phyloP scores from a whole-genome alignment of 2,797 vertebrate genomes.

The Poeciliopsis paucimaculata region DNA sequence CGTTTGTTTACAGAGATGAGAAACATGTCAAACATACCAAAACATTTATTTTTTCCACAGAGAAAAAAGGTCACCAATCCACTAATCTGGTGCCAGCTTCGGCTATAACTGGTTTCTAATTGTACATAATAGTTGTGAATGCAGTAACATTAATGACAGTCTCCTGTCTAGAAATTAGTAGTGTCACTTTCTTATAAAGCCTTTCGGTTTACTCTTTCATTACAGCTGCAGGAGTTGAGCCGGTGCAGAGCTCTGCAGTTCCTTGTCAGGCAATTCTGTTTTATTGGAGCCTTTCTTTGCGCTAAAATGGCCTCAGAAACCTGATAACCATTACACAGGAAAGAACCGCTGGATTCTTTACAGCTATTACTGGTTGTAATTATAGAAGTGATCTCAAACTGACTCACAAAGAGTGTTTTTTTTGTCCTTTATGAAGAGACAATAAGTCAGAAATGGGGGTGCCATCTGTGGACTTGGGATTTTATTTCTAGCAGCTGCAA shows the following conservation, averaged over 20 bases:
- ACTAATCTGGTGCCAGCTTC: not conserved
- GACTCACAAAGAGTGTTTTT: slow-evolving; percentile 23
- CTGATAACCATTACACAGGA: slow-evolving; percentile 52
- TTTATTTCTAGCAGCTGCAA: slow-evolving; percentile 29
- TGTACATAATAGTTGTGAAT: slow-evolving; percentile 22
- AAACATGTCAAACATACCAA: not conserved
- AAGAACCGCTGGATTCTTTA: slow-evolving; percentile 46
- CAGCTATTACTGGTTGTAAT: slow-evolving; percentile 59
- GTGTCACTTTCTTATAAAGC: slow-evolving; percentile 34
- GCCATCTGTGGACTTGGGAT: slow-evolving; percentile 13
- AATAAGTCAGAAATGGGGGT: slow-evolving; percentile 9
- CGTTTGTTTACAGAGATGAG: not conserved
- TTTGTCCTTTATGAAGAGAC: slow-evolving; percentile 12
- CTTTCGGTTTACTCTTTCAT: slow-evolving; percentile 55
- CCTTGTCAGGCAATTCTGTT: slow-evolving; percentile 38
- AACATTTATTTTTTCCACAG: not conserved
- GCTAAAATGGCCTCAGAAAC: slow-evolving; percentile 33
- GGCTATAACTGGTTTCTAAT: slow-evolving; percentile 24
- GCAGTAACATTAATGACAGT: slow-evolving; percentile 50
- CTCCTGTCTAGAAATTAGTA: slow-evolving; percentile 46
- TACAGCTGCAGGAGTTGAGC: slow-evolving; percentile 28
- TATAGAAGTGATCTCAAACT: slow-evolving; percentile 55
- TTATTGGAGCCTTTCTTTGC: slow-evolving; percentile 43
- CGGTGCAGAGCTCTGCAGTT: slow-evolving; percentile 29
- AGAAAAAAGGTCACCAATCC: not conserved